Evolutionary conservation across 2,888 invertebrate species (phyloP).

Genomic region (Tanypteryx hageni): DNA sequence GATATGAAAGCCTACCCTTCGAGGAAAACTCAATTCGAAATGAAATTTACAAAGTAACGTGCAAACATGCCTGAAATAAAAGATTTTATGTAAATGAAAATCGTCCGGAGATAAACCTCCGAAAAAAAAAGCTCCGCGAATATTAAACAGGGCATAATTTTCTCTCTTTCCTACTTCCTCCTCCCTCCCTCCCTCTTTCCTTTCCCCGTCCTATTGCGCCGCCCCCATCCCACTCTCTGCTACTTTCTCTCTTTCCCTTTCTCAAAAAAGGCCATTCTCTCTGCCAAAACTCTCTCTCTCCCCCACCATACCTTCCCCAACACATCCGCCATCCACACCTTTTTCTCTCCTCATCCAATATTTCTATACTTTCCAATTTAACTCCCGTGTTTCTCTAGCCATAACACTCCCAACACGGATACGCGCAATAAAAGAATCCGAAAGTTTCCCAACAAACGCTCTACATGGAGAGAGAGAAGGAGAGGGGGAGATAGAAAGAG

Average conservation of each 20-base stretch:
- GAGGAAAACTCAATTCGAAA: too few species aligned
- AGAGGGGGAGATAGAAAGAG: too few species aligned
- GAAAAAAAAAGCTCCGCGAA: neutral
- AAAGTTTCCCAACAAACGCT: slow-evolving; percentile 18
- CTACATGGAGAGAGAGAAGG: neutral
- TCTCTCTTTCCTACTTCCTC: neutral
- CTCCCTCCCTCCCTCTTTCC: neutral
- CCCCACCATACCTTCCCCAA: neutral
- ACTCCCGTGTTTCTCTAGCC: slow-evolving; percentile 10
- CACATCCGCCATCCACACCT: neutral
- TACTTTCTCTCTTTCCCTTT: neutral
- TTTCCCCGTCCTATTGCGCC: neutral
- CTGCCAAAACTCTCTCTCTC: neutral
- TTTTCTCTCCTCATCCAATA: neutral
- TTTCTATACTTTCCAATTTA: slow-evolving; percentile 35
- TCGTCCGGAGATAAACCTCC: neutral
- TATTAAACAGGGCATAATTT: slow-evolving; percentile 9
- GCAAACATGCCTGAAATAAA: neutral
- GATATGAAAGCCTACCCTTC: too few species aligned
- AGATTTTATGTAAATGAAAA: neutral
- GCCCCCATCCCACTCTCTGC: neutral
- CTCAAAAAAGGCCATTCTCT: neutral
- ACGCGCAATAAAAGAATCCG: slow-evolving; percentile 1
- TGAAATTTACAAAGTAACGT: too few species aligned
- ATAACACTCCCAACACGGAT: slow-evolving; percentile 8